Conservation (phyloP, 2,888 invertebrate species). For the Tolmerus cingulatus region DNA sequence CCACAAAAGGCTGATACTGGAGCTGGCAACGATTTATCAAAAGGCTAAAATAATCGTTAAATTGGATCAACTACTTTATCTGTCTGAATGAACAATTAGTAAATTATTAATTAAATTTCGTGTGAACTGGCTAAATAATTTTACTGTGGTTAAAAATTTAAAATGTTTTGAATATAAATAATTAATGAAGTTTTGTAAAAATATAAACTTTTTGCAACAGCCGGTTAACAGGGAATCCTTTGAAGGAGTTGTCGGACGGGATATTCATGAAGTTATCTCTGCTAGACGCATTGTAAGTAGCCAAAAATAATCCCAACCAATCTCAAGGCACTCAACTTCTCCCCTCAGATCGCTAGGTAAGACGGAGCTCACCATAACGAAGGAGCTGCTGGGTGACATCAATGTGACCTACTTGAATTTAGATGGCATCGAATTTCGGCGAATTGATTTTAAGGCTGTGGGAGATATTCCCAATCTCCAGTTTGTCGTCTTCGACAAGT, state of each 20-base stretch:
- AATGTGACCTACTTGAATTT: conserved; percentile 64
- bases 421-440: conserved; percentile 65
- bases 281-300: conserved; percentile 66
- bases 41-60: too few species aligned
- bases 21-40: too few species aligned
- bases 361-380: conserved; percentile 58
- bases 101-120: too few species aligned
- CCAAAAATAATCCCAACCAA: neutral
- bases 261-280: conserved; percentile 62
- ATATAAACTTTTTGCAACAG: conserved; percentile 53
- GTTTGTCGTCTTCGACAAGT: conserved; percentile 70
- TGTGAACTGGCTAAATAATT: too few species aligned
- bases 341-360: conserved; percentile 60
- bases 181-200: neutral
- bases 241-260: conserved; percentile 61
- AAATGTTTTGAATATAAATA: neutral
- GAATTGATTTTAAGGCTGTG: conserved; percentile 66
- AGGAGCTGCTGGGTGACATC: conserved; percentile 54
- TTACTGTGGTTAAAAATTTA: neutral
- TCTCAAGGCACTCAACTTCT: neutral
- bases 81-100: too few species aligned
- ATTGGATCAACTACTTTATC: too few species aligned
- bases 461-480: conserved; percentile 64
- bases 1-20: too few species aligned
- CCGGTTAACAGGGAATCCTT: conserved; percentile 62